Base-by-base conservation (phyloP, 1,140 invertebrate species). In the Drosophila sp. region DNA sequence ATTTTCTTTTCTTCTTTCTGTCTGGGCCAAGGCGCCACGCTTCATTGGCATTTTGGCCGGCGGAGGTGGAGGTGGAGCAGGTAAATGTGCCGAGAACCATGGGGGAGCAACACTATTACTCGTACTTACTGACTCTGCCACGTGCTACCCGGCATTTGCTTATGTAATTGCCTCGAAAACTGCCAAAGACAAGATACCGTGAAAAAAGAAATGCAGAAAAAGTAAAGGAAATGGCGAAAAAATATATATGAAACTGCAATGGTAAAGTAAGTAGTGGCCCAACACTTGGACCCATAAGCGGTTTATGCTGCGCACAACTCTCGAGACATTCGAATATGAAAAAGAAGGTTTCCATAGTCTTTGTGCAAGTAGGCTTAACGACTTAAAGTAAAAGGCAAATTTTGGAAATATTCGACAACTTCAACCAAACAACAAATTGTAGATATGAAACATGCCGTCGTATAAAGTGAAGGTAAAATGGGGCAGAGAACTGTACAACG, bases 381-480 rank as follows among this genome's bases (percentile, higher is more conserved):
- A 25, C 60, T 44, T 61, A 7, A 27, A 50, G 23, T 50, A 10
- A 50, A 50, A 27, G 0, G 1, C 8, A 10, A 27, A 27, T 38
- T 38, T 38, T 4, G 0, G 17, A 17, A 17, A 17, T 0, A 17
- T 17, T 17, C 2, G 3, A 10, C 27, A 47, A 47, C 5, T 8
- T 44, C 23, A 44, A 44, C 41, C 23, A 10, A 27, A 10, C 5
- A 50, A 50, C 23, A 47, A 47, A 7, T 47, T 25, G 4, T 44
- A 44, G 1, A 23, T 35, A 3, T 0, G 0, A 35, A 5, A 35
- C 17, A 17, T 17, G 17, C 17, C 17, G 17, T 17, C 17, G 17
- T 17, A 17, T 17, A 17, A 17, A 99, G 98, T 99, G 27, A 99
- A 98, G 95, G 97, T 99, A 1, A 99, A 99, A 95, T 99, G 99